A percentile compares a stretch with the other conserved stretches of the same genome.
These are phyloP conservation scores for Drosophila nigromelanica DNA, from an alignment of 1,140 invertebrate species.

Conservation along the genomic window DNA sequence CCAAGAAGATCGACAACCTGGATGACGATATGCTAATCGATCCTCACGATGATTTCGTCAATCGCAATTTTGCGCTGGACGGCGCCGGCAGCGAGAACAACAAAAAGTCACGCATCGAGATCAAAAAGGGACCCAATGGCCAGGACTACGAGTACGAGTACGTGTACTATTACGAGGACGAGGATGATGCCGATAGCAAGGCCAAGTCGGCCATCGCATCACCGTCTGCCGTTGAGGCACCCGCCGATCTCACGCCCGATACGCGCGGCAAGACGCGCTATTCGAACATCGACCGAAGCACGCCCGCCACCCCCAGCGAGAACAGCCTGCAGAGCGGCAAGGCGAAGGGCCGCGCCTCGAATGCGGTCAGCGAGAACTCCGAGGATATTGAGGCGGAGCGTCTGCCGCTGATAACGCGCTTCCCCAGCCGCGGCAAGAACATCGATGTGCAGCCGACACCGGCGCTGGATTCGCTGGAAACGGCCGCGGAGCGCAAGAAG, in stretches of 20 bases:
- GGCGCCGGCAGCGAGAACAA: constrained; percentile 79
- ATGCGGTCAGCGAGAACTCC: constrained; percentile 62
- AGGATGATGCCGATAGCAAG: constrained; percentile 87
- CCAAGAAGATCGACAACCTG: constrained; percentile 59
- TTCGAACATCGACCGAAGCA: constrained; percentile 87
- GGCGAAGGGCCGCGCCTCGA: constrained; percentile 83
- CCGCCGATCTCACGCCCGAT: constrained; percentile 39
- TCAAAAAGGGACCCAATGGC: constrained; percentile 95
- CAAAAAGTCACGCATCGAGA: constrained; percentile 89
- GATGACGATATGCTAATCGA: constrained; percentile 67
- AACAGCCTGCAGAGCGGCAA: constrained; percentile 86
- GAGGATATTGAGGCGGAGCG: constrained; percentile 87
- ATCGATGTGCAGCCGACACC: constrained; percentile 72
- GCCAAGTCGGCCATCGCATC: constrained; percentile 53
- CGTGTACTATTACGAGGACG: constrained; percentile 95
- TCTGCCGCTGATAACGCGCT: constrained; percentile 90
- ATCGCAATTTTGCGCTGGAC: constrained; percentile 72
- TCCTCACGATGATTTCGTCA: constrained; percentile 74
- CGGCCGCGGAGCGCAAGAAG: constrained; percentile 84
- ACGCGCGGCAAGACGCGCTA: constrained; percentile 86
- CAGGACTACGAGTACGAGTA: constrained; percentile 96
- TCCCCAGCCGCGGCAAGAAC: constrained; percentile 88
- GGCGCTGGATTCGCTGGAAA: constrained; percentile 71
- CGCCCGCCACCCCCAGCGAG: constrained; percentile 83
- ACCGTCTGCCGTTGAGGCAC: constrained; percentile 32